phyloP scores from a whole-genome alignment of 2,797 vertebrate genomes.

The Sphaeramia orbicularis region DNA sequence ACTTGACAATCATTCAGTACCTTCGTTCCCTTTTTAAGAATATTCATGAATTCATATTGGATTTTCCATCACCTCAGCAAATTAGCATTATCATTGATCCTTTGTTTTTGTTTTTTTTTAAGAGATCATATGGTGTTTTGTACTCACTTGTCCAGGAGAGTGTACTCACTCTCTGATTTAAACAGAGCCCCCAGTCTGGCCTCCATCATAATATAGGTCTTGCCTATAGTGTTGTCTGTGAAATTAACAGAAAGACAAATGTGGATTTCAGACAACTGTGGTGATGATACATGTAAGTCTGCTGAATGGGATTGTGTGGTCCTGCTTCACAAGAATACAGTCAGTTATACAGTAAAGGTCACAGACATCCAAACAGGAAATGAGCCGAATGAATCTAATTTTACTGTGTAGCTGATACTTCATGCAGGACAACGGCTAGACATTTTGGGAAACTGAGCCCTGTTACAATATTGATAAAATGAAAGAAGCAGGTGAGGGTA shows the following conservation, averaged over 20 bases:
- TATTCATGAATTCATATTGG: background rate
- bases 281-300: background rate
- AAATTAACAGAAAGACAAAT: background rate
- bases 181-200: constrained; percentile 93
- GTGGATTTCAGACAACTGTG: too few species aligned
- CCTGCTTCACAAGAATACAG: constrained; percentile 15
- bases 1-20: too few species aligned
- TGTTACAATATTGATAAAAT: constrained; percentile 14
- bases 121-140: background rate
- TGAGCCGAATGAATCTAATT: constrained; percentile 12
- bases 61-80: too few species aligned
- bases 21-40: background rate
- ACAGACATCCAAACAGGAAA: constrained; percentile 2
- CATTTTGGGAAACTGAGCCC: constrained; percentile 27
- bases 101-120: background rate
- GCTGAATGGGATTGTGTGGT: constrained; percentile 12
- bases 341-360: constrained; percentile 46
- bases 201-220: constrained; percentile 95
- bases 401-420: constrained; percentile 6
- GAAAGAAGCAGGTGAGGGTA: constrained; percentile 23
- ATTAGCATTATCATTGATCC: too few species aligned
- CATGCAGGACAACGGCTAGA: constrained; percentile 17
- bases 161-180: constrained; percentile 92
- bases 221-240: constrained; percentile 88
- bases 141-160: constrained; percentile 93